Percentiles rank a stretch among this genome's conserved stretches.
These are phyloP conservation scores for Hemitrygon akajei DNA, from an alignment of 2,797 vertebrate genomes.

Conservation along the genomic window DNA sequence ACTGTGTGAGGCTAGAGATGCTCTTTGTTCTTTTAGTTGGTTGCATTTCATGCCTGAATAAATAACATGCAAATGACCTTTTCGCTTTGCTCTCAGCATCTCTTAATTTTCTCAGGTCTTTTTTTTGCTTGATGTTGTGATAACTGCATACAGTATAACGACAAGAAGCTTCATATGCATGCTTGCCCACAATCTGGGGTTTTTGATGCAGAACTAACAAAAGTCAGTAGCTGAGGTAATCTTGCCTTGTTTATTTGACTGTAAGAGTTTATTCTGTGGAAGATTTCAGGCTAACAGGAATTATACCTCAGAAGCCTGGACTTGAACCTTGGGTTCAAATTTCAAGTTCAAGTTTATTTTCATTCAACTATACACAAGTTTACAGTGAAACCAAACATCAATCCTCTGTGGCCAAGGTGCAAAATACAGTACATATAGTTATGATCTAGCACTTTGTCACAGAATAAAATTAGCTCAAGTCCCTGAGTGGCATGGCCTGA, in stretches of 20 bases:
- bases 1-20: neutral
- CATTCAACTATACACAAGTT: too few species aligned
- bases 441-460: too few species aligned
- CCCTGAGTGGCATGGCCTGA: too few species aligned
- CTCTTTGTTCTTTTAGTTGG: neutral
- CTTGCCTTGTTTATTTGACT: neutral
- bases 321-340: neutral
- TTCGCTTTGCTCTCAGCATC: neutral
- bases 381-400: too few species aligned
- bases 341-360: too few species aligned
- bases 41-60: conserved; percentile 18
- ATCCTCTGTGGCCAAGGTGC: too few species aligned
- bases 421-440: too few species aligned
- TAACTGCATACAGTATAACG: neutral
- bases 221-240: neutral
- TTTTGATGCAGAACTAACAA: too few species aligned
- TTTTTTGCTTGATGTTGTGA: neutral
- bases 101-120: neutral
- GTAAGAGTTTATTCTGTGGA: neutral
- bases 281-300: too few species aligned
- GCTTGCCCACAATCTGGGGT: neutral
- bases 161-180: neutral
- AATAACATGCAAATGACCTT: neutral
- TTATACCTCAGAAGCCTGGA: neutral
- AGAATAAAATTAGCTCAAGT: too few species aligned